These are phyloP conservation scores for Galleria mellonella DNA, from an alignment of 1,140 invertebrate species.

Conservation along the genomic window DNA sequence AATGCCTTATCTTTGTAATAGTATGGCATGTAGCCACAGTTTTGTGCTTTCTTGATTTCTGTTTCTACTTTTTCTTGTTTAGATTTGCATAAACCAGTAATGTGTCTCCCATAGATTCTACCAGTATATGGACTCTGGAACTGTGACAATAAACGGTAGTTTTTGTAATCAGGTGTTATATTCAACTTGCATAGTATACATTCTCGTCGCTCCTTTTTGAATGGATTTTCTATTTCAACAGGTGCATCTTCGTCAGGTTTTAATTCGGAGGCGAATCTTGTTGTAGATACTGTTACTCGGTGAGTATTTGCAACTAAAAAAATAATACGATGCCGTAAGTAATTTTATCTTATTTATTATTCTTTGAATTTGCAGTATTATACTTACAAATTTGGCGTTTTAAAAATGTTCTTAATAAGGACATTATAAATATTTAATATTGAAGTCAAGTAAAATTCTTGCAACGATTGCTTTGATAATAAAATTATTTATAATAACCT, in stretches of 20 bases:
- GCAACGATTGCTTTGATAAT: too few relatives aligned
- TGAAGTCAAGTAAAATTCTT: too few relatives aligned
- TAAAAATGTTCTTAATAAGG: slow-evolving; percentile 21
- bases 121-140: slow-evolving; percentile 97
- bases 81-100: slow-evolving; percentile 89
- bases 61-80: slow-evolving; percentile 83
- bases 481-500: too few relatives aligned
- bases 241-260: slow-evolving; percentile 68
- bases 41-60: slow-evolving; percentile 84
- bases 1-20: slow-evolving; percentile 86
- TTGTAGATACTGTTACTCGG: slow-evolving; percentile 17
- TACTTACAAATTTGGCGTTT: slow-evolving; percentile 23
- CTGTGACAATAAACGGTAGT: slow-evolving; percentile 92
- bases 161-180: slow-evolving; percentile 93
- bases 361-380: not conserved
- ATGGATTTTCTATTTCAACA: slow-evolving; percentile 88
- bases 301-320: slow-evolving; percentile 35
- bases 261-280: slow-evolving; percentile 22
- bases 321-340: not conserved
- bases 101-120: slow-evolving; percentile 90
- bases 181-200: slow-evolving; percentile 93
- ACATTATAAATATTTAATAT: slow-evolving; percentile 12
- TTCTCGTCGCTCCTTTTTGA: slow-evolving; percentile 79
- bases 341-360: not conserved
- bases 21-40: slow-evolving; percentile 84